These are phyloP conservation scores for Myopa tessellatipennis DNA, from an alignment of 2,888 invertebrate genomes.

Conservation along the genomic window DNA sequence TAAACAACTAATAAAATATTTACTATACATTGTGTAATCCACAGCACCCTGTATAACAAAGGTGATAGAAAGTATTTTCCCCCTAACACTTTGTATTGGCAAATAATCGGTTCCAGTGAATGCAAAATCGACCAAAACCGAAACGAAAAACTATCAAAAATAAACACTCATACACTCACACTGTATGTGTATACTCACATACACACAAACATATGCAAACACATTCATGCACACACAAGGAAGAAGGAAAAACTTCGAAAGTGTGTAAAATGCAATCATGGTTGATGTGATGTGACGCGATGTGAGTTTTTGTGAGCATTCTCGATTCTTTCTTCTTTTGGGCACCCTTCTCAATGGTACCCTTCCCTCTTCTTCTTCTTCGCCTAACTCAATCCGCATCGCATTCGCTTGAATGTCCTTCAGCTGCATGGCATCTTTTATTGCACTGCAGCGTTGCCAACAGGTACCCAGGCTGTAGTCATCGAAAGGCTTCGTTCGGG, in stretches of 20 bases:
- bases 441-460: conserved; percentile 52
- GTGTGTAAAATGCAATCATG: conserved; percentile 53
- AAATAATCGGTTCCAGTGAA: too few species aligned
- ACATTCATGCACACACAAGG: neutral
- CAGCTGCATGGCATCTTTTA: conserved; percentile 61
- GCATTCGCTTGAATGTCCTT: conserved; percentile 56
- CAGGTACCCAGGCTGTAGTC: neutral
- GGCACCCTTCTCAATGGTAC: neutral
- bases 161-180: too few species aligned
- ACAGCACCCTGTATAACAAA: too few species aligned
- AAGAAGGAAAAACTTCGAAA: neutral
- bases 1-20: too few species aligned
- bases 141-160: neutral
- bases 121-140: too few species aligned
- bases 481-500: neutral
- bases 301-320: neutral
- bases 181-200: too few species aligned
- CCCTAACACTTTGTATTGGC: too few species aligned
- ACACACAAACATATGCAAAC: conserved; percentile 34
- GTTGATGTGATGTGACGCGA: conserved; percentile 52
- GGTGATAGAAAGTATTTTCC: too few species aligned
- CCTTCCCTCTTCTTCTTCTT: conserved; percentile 7
- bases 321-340: neutral
- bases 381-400: conserved; percentile 9
- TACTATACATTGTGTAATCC: too few species aligned